Conservation (phyloP, 2,113 vertebrate genomes). For the Myotis brandtii region DNA sequence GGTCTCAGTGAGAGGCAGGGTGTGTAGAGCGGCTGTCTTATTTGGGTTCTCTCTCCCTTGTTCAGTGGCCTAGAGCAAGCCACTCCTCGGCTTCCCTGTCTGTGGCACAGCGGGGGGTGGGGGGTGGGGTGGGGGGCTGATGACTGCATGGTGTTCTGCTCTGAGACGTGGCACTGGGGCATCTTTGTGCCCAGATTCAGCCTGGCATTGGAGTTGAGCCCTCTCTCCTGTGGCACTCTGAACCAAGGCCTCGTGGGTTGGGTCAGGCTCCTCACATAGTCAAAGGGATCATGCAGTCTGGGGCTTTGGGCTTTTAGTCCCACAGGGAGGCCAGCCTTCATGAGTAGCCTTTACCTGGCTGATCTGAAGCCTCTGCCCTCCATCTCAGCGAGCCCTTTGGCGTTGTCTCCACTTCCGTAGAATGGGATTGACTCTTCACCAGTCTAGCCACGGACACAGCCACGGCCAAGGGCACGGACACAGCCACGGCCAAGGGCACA, state of each 20-base stretch:
- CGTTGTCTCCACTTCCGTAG: constrained; percentile 80
- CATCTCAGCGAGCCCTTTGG: background rate
- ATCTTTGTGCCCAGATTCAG: background rate
- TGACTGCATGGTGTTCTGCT: background rate
- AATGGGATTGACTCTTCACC: constrained; percentile 94
- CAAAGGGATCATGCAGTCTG: background rate
- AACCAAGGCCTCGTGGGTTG: background rate
- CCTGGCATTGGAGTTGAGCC: background rate
- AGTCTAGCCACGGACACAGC: constrained; percentile 86
- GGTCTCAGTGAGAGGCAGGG: background rate
- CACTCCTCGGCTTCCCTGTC: background rate
- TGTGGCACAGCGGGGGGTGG: background rate
- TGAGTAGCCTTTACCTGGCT: background rate
- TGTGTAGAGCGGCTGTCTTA: background rate
- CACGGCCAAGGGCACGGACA: constrained; percentile 55
- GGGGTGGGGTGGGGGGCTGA: background rate
- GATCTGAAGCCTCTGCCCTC: background rate
- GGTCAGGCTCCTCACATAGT: background rate
- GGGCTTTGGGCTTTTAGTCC: background rate
- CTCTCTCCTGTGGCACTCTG: background rate
- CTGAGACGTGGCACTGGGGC: background rate
- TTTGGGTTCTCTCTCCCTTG: background rate
- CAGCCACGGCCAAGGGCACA: constrained; percentile 55
- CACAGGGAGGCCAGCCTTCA: background rate
- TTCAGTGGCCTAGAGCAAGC: background rate